Evolutionary conservation across 1,140 invertebrate genomes (phyloP), one percentile per base, ranked within the genome.

Genomic region (Drosophila parabipectinata): DNA sequence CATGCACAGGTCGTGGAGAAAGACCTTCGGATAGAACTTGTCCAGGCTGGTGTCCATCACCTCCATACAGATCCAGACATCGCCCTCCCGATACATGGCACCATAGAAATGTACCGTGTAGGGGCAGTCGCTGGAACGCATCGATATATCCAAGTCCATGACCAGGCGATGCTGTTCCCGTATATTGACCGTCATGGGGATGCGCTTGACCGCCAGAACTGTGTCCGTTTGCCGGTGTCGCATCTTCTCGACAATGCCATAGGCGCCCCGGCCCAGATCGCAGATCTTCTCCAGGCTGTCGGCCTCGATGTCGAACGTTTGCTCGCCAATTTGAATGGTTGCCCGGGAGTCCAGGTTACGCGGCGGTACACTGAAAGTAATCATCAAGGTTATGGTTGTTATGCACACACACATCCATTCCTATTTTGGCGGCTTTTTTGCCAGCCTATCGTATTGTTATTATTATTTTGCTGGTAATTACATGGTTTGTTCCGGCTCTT

Each of bases 11-110:
- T 94, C 93, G 91, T 95, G 94, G 92, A 95, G 95, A 91, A 95
- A 98, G 34, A 95, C 96, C 93, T 96, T 98, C 80, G 93, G 95
- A 92, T 96, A 99, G 93, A 98, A 97, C 92, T 99, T 99, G 89
- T 99, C 99, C 71, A 99, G 94, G 92, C 98, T 99, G 72, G 97
- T 98, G 79, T 98, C 97, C 99, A 99, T 99, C 9, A 99, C 95
- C 93, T 99, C 98, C 98, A 99, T 99, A 91, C 98, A 99, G 89
- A 99, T 99, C 98, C 98, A 99, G 28, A 99, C 98, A 93, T 99
- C 98, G 41, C 90, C 97, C 92, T 98, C 97, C 47, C 97, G 95
- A 84, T 99, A 99, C 82, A 99, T 95, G 50, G 98, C 98, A 10
- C 99, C 99, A 92, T 98, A 98, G 93, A 99, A 99, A 89, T 99